Conservation (phyloP, 2,888 invertebrate species). For the Norana najaformis region DNA sequence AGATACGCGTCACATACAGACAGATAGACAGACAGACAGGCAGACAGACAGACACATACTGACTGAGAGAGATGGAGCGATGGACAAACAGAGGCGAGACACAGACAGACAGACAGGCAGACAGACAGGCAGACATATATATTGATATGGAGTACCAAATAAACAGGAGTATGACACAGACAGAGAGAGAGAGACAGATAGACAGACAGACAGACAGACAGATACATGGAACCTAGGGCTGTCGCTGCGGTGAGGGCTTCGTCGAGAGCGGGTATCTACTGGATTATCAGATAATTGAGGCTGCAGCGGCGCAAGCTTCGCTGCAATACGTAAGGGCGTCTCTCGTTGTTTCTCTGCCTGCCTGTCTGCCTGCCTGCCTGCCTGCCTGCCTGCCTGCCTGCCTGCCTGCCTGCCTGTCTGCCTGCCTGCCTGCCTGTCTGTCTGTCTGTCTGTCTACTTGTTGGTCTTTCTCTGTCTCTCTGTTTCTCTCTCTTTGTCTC, state of each 20-base stretch:
- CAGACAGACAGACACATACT: not conserved
- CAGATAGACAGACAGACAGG: not conserved
- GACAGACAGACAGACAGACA: conserved; percentile 8
- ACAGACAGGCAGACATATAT: not conserved
- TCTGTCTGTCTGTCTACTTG: too few species aligned
- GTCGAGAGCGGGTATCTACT: not conserved
- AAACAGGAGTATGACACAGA: not conserved
- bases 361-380: not conserved
- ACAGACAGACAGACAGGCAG: not conserved
- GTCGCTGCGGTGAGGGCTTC: not conserved
- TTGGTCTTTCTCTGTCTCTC: too few species aligned
- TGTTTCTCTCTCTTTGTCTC: not conserved
- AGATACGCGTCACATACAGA: not conserved
- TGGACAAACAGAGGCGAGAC: too few species aligned
- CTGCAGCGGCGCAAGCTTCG: not conserved
- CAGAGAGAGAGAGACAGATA: not conserved
- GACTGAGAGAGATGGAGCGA: not conserved
- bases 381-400: not conserved
- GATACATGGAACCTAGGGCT: not conserved
- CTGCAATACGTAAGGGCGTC: not conserved
- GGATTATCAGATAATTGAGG: conserved; percentile 65
- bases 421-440: too few species aligned
- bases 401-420: too few species aligned
- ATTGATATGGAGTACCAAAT: not conserved
- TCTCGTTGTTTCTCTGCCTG: too few species aligned